Evolutionary conservation across 2,113 vertebrate species (phyloP).

Genomic region (Sebastes schlegelii): DNA sequence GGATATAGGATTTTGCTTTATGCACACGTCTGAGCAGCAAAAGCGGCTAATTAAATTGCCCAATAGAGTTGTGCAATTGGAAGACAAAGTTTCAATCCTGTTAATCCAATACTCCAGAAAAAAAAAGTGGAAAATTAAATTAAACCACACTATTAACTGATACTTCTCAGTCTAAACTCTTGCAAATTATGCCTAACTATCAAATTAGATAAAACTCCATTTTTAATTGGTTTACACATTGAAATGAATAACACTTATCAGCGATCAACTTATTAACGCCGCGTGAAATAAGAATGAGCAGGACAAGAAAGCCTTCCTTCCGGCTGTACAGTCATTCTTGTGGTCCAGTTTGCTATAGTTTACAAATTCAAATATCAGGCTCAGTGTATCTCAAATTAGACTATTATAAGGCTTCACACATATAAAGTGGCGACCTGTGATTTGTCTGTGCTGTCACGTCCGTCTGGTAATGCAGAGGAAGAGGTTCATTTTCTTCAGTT

Average conservation of each 20-base stretch:
- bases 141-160: constrained; percentile 78
- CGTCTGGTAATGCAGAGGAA: constrained; percentile 51
- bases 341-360: constrained; percentile 57
- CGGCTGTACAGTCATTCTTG: constrained; percentile 54
- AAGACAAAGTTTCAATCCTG: constrained; percentile 79
- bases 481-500: constrained; percentile 63
- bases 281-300: constrained; percentile 69
- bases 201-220: constrained; percentile 84
- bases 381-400: constrained; percentile 51
- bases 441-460: constrained; percentile 56
- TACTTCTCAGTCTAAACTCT: constrained; percentile 80
- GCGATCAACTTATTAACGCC: constrained; percentile 83
- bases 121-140: constrained; percentile 78
- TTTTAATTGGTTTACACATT: constrained; percentile 86
- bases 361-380: constrained; percentile 59
- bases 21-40: constrained; percentile 69
- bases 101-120: constrained; percentile 70
- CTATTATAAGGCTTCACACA: constrained; percentile 50
- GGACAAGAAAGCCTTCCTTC: constrained; percentile 40
- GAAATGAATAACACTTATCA: constrained; percentile 86
- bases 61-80: constrained; percentile 72
- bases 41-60: constrained; percentile 78
- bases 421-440: constrained; percentile 55
- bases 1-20: constrained; percentile 69
- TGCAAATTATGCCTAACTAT: constrained; percentile 83